These are phyloP conservation scores for Rhynchomys soricoides DNA, from an alignment of 2,113 vertebrate species.

Conservation along the genomic window DNA sequence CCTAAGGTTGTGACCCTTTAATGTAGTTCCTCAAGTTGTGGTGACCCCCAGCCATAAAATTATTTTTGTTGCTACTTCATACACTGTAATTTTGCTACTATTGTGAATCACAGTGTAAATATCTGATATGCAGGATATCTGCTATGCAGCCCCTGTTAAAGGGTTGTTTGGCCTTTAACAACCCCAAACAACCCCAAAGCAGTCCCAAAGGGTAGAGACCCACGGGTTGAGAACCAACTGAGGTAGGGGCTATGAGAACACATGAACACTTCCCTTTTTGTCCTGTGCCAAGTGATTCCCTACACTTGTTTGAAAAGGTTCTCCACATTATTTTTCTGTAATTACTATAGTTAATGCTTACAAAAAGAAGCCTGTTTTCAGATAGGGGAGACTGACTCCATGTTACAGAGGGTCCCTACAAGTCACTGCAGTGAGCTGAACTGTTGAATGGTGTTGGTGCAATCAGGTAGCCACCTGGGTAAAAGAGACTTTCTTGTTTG, in stretches of 20 bases:
- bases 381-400: not conserved
- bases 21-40: not conserved
- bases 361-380: not conserved
- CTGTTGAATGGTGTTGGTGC: not conserved
- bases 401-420: not conserved
- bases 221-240: not conserved
- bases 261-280: not conserved
- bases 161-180: not conserved
- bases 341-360: not conserved
- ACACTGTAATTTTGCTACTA: not conserved
- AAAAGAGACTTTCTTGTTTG: not conserved
- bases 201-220: no score
- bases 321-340: constrained; percentile 5
- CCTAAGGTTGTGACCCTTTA: not conserved
- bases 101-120: not conserved
- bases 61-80: not conserved
- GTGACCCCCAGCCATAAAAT: not conserved
- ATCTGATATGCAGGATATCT: not conserved
- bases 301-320: not conserved
- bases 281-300: not conserved
- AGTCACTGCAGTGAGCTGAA: not conserved
- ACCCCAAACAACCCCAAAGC: no score
- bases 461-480: not conserved
- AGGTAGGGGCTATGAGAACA: not conserved
- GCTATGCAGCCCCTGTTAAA: not conserved